Conservation (phyloP, 1,140 invertebrate genomes). For the Notospermus geniculatus region DNA sequence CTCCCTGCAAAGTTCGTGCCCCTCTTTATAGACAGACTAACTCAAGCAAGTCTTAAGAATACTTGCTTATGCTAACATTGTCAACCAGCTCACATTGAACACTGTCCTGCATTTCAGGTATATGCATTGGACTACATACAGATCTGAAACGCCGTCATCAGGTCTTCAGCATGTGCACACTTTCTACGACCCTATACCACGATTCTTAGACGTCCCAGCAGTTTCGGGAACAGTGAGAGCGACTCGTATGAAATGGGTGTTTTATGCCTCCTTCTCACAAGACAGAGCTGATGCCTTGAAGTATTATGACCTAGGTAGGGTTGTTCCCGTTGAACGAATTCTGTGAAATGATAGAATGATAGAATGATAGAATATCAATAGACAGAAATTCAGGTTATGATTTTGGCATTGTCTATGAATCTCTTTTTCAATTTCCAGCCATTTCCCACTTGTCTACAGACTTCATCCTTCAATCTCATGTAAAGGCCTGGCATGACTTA, state of each 20-base stretch:
- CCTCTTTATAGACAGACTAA: too few species aligned
- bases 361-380: too few species aligned
- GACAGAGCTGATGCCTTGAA: slow-evolving; percentile 15
- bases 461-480: background rate
- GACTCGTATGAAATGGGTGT: slow-evolving; percentile 4
- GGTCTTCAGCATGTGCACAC: slow-evolving; percentile 17
- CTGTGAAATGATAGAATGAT: too few species aligned
- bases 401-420: too few species aligned
- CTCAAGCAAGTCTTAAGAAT: too few species aligned
- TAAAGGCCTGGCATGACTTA: background rate
- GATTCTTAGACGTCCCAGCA: slow-evolving; percentile 9
- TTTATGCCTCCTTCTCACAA: slow-evolving; percentile 25
- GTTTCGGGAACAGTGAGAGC: background rate
- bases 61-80: too few species aligned
- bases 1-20: too few species aligned
- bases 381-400: too few species aligned
- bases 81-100: too few species aligned
- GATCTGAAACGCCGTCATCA: slow-evolving; percentile 24
- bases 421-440: too few species aligned
- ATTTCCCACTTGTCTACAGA: background rate
- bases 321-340: too few species aligned
- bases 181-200: slow-evolving; percentile 23
- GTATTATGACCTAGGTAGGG: slow-evolving; percentile 16
- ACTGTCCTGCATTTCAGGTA: too few species aligned
- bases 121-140: slow-evolving; percentile 25